phyloP scores from a whole-genome alignment of 2,888 invertebrate genomes.

The Morinoia aosen region DNA sequence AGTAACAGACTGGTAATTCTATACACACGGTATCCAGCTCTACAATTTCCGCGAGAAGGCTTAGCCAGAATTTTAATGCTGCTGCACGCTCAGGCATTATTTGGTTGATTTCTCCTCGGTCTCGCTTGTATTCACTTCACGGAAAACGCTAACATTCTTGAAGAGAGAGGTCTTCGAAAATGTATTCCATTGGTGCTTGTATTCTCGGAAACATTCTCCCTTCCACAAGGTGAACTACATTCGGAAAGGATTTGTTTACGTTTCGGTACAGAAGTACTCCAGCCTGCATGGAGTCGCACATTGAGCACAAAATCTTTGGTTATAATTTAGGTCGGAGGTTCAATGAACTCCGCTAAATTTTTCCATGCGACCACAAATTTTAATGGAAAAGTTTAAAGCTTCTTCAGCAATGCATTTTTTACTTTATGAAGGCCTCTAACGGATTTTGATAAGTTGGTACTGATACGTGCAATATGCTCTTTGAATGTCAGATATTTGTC shows the following conservation, averaged over 20 bases:
- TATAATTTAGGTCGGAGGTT: too few relatives aligned
- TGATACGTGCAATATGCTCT: too few relatives aligned
- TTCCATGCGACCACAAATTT: too few relatives aligned
- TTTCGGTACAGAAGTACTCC: neutral
- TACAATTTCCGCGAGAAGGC: neutral
- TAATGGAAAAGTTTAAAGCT: too few relatives aligned
- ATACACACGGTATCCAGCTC: neutral
- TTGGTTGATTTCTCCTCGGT: neutral
- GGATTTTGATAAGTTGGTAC: too few relatives aligned
- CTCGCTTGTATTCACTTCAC: neutral
- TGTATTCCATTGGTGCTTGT: neutral
- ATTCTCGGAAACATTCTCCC: neutral
- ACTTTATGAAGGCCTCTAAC: too few relatives aligned
- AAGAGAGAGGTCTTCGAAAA: neutral
- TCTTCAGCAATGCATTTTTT: too few relatives aligned
- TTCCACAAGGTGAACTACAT: neutral
- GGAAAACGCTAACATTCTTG: neutral
- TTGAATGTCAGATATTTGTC: too few relatives aligned
- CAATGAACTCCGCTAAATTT: too few relatives aligned
- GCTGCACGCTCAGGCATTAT: neutral
- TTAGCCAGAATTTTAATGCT: neutral
- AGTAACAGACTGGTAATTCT: neutral
- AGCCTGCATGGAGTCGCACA: neutral
- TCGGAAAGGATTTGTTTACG: neutral
- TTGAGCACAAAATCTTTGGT: neutral